Conservation (phyloP, 1,140 invertebrate species). For the Temnothorax nylanderi region DNA sequence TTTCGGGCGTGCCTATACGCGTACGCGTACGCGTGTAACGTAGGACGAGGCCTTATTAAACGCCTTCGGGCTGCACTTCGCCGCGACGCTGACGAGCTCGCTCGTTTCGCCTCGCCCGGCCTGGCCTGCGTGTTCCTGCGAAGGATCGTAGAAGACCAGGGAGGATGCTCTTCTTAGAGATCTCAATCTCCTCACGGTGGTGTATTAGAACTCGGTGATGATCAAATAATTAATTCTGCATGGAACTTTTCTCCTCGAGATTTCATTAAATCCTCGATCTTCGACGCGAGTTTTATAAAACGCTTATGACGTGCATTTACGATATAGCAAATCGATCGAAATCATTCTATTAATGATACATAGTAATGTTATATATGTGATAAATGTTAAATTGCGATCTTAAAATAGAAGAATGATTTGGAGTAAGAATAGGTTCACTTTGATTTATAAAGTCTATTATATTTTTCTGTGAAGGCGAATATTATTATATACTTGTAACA, state of each 20-base stretch:
- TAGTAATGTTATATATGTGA: neutral
- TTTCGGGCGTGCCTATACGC: constrained; percentile 72
- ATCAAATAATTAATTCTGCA: constrained; percentile 1
- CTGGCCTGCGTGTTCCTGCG: constrained; percentile 3
- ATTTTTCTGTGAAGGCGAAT: neutral
- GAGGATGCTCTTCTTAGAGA: constrained; percentile 14
- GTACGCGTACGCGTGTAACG: neutral
- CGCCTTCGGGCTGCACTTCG: constrained; percentile 75
- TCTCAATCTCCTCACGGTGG: neutral
- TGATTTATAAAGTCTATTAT: neutral
- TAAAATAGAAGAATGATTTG: neutral
- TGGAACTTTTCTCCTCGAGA: neutral
- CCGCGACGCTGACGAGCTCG: constrained; percentile 14
- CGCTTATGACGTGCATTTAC: neutral
- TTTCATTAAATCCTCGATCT: neutral
- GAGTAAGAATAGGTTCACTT: neutral
- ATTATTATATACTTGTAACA: neutral
- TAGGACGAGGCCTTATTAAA: constrained; percentile 78
- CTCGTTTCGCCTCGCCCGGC: constrained; percentile 34
- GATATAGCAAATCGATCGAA: neutral
- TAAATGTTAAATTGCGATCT: neutral
- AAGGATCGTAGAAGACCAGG: constrained; percentile 27
- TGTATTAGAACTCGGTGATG: neutral
- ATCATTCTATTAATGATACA: neutral
- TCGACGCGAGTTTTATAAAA: neutral